Evolutionary conservation across 2,888 invertebrate genomes (phyloP).

Genomic region (Labia minor): DNA sequence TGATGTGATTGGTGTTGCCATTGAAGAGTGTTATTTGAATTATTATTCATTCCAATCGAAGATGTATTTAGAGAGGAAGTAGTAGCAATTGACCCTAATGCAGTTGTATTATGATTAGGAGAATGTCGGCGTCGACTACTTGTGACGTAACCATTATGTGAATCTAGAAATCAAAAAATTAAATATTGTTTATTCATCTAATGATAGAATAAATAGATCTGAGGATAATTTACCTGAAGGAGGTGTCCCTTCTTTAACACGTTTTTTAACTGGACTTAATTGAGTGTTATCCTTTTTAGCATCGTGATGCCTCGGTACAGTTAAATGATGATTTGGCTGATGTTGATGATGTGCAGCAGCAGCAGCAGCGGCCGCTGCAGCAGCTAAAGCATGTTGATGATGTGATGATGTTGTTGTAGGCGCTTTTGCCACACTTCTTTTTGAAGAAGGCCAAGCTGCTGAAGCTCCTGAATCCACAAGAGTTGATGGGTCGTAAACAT

Average conservation of each 20-base stretch:
- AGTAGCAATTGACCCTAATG: background rate
- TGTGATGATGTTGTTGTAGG: background rate
- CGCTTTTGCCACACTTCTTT: background rate
- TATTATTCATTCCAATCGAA: background rate
- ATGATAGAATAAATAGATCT: too few relatives aligned
- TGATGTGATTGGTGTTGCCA: slow-evolving; percentile 19
- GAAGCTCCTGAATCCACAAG: slow-evolving; percentile 22
- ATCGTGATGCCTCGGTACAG: slow-evolving; percentile 43
- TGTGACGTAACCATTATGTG: slow-evolving; percentile 16
- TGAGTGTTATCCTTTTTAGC: slow-evolving; percentile 69
- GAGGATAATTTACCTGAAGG: slow-evolving; percentile 45
- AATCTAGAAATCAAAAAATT: background rate
- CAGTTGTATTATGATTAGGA: slow-evolving; percentile 3
- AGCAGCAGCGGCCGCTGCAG: slow-evolving; percentile 29
- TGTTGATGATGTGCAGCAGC: slow-evolving; percentile 36
- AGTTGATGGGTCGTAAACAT: slow-evolving; percentile 24
- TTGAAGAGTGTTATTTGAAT: slow-evolving; percentile 13
- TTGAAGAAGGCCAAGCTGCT: background rate
- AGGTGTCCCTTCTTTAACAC: slow-evolving; percentile 91
- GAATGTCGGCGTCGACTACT: slow-evolving; percentile 22
- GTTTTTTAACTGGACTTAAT: slow-evolving; percentile 90
- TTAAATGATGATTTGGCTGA: slow-evolving; percentile 40
- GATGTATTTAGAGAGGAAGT: background rate
- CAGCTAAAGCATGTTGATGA: background rate
- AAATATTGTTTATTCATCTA: background rate